Conservation (phyloP, 1,140 invertebrate species). For the Sarcophaga peregrina region DNA sequence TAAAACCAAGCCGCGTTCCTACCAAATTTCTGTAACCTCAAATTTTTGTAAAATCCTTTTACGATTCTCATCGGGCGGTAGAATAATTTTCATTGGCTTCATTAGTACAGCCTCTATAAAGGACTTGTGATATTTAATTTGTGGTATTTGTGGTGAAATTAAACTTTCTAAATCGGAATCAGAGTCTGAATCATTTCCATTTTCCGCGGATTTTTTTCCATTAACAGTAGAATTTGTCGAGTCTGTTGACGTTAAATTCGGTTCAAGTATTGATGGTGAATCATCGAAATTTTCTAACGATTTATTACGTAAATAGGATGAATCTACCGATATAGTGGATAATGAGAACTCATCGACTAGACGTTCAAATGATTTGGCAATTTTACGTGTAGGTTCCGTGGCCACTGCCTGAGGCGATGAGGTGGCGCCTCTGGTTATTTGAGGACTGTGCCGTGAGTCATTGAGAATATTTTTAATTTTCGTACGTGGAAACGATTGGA, state of each 20-base stretch:
- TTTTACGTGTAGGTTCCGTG: slow-evolving; percentile 45
- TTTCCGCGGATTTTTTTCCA: slow-evolving; percentile 31
- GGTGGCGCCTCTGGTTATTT: slow-evolving; percentile 12
- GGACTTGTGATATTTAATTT: slow-evolving; percentile 61
- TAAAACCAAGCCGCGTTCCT: not conserved
- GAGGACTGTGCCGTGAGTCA: not conserved
- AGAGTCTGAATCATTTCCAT: slow-evolving; percentile 22
- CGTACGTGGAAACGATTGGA: slow-evolving; percentile 3
- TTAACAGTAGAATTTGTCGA: not conserved
- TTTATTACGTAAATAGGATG: slow-evolving; percentile 66
- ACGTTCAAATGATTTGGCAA: slow-evolving; percentile 67
- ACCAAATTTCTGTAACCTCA: slow-evolving; percentile 65
- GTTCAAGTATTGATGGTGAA: slow-evolving; percentile 51
- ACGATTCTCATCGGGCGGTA: slow-evolving; percentile 59
- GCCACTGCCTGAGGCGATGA: not conserved
- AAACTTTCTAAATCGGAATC: slow-evolving; percentile 63
- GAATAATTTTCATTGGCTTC: slow-evolving; percentile 62
- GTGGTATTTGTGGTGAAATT: slow-evolving; percentile 46
- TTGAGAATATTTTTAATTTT: slow-evolving; percentile 13
- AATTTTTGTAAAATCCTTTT: slow-evolving; percentile 63
- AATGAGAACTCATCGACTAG: slow-evolving; percentile 64
- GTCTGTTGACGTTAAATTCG: slow-evolving; percentile 43
- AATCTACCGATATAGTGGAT: slow-evolving; percentile 58
- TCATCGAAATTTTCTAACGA: slow-evolving; percentile 64
- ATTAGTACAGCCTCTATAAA: slow-evolving; percentile 62